These are phyloP conservation scores for Torymus tubicola DNA, from an alignment of 2,888 invertebrate genomes.

Conservation along the genomic window DNA sequence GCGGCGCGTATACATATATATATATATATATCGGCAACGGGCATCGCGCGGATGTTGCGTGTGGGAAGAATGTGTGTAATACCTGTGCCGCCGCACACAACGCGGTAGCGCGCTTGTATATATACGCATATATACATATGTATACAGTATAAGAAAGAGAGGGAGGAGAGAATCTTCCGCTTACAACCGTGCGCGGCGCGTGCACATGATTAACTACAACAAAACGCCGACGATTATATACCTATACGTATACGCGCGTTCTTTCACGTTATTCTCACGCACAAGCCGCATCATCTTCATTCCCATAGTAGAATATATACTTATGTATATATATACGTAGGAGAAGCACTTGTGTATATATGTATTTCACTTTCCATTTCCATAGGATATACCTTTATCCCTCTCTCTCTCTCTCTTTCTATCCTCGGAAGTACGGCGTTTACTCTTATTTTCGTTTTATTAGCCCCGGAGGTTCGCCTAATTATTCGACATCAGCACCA, in stretches of 20 bases:
- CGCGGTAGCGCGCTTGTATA: not conserved
- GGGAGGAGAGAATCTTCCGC: constrained; percentile 42
- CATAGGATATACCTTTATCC: not conserved
- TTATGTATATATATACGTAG: no score
- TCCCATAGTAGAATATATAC: no score
- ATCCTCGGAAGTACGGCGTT: constrained; percentile 36
- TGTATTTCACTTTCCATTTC: constrained; percentile 40
- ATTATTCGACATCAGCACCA: constrained; percentile 42
- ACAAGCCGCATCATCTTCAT: constrained; percentile 45
- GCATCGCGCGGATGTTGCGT: not conserved
- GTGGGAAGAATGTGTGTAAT: constrained; percentile 30
- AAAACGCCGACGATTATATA: constrained; percentile 63
- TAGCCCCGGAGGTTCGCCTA: constrained; percentile 40
- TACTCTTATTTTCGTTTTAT: constrained; percentile 48
- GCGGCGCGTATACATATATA: not conserved
- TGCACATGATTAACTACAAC: constrained; percentile 60
- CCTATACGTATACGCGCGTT: not conserved
- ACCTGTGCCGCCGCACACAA: no score
- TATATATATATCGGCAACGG: not conserved
- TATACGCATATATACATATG: not conserved
- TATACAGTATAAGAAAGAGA: not conserved
- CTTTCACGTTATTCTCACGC: constrained; percentile 34
- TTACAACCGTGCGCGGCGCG: no score
- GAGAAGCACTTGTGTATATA: no score
- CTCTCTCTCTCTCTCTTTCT: no score